Conservation (phyloP, 2,113 vertebrate species). For the Amphiprion percula region DNA sequence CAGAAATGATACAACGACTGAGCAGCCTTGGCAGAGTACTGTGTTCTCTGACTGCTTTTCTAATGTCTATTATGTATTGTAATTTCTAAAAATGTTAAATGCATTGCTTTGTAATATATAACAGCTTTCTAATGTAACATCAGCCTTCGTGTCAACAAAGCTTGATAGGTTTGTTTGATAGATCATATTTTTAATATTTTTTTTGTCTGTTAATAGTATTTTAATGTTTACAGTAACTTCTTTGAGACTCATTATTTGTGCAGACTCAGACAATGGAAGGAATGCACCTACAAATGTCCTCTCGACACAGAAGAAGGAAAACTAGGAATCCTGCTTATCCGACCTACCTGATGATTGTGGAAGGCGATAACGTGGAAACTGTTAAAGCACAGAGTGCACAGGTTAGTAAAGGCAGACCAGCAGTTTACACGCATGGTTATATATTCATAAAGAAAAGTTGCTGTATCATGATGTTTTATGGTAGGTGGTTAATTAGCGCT, state of each 20-base stretch:
- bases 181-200: not conserved
- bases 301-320: not conserved
- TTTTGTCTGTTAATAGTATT: not conserved
- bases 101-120: not conserved
- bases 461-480: not conserved
- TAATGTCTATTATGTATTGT: no score
- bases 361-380: not conserved
- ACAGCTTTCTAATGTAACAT: not conserved
- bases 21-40: no score
- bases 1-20: no score
- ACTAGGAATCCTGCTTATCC: not conserved
- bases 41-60: no score
- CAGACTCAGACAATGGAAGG: conserved; percentile 8
- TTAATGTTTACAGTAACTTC: not conserved
- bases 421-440: not conserved
- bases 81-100: no score
- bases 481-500: not conserved
- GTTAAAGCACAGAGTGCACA: not conserved
- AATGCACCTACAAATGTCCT: not conserved
- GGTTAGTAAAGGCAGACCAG: not conserved
- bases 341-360: not conserved
- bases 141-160: not conserved
- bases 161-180: not conserved
- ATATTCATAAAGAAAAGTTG: not conserved
- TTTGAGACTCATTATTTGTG: not conserved